Evolutionary conservation across 2,888 invertebrate genomes (phyloP), one percentile per base, ranked within the genome.

Genomic region (Lottia gigantea): DNA sequence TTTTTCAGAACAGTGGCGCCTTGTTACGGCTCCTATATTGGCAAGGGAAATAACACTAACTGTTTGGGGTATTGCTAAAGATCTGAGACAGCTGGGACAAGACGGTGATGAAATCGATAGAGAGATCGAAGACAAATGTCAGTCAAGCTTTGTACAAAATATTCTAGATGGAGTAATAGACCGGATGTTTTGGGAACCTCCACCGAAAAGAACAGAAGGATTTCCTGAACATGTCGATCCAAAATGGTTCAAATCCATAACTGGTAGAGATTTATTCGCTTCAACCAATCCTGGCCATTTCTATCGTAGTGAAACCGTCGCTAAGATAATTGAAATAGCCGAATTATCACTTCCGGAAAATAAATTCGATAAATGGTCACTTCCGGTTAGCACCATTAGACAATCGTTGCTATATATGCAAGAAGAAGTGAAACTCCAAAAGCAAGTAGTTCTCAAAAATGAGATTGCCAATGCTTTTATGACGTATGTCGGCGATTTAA

Each of bases 51-150:
- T 55, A 11, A 55, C 23, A 2, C 3, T 55, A 19, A 55, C 19
- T 23, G 55, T 55, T 3, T 55, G 55, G 55, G 55, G 55, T 55
- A 55, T 55, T 19, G 55, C 55, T 11, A 55, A 55, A 55, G 55
- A 55, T 23, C 11, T 23, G 55, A 55, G 14, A 14, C 19, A 23
- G 11, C 19, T 55, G 2, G 55, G 55, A 2, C 19, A 55, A 23
- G 55, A 55, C 19, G 55, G 55, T 23, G 55, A 55, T 2, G 55
- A 55, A 19, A 19, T 55, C 23, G 55, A 23, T 0, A 55, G 23
- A 14, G 55, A 11, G 55, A 11, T 55, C 19, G 23, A 55, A 55
- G 19, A 14, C 12, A 55, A 55, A 11, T 23, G 19, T 23, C 19
- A 11, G 19, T 23, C 55, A 2, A 6, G 23, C 12, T 23, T 55